These are phyloP conservation scores for Pseudopleuronectes americanus DNA, from an alignment of 2,797 vertebrate genomes.

Conservation along the genomic window DNA sequence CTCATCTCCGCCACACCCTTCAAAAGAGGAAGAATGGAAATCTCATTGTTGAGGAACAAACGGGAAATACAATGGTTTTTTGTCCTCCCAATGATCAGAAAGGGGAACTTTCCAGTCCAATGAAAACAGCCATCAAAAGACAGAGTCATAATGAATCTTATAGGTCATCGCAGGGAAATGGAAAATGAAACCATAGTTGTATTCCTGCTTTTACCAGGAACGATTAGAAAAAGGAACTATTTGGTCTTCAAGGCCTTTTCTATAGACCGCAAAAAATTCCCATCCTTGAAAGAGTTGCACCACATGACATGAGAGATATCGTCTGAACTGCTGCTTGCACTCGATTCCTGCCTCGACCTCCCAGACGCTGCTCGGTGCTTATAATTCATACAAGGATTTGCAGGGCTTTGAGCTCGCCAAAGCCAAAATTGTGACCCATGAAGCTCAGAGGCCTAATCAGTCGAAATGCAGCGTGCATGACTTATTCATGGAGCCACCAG, in stretches of 20 bases:
- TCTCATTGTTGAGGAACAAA: no score
- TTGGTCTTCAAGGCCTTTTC: not conserved
- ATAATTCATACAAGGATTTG: conserved; percentile 32
- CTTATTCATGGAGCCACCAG: conserved; percentile 38
- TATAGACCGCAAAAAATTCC: not conserved
- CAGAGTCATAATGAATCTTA: no score
- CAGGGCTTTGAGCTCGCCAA: conserved; percentile 3
- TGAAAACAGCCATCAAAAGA: not conserved
- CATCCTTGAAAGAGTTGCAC: not conserved
- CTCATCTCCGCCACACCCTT: no score
- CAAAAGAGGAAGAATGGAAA: no score
- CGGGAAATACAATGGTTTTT: no score
- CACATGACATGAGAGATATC: not conserved
- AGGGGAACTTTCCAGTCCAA: not conserved
- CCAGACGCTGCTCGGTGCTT: not conserved
- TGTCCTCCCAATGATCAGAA: not conserved
- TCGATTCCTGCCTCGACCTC: not conserved
- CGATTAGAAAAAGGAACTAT: not conserved
- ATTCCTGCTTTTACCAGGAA: not conserved
- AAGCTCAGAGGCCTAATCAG: conserved; percentile 51
- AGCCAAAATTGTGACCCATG: conserved; percentile 40
- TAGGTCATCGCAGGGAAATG: not conserved
- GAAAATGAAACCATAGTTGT: not conserved
- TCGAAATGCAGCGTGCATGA: conserved; percentile 42
- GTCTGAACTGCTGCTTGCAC: not conserved